Conservation (phyloP, 1,140 invertebrate species). For the Chelonus insularis region DNA sequence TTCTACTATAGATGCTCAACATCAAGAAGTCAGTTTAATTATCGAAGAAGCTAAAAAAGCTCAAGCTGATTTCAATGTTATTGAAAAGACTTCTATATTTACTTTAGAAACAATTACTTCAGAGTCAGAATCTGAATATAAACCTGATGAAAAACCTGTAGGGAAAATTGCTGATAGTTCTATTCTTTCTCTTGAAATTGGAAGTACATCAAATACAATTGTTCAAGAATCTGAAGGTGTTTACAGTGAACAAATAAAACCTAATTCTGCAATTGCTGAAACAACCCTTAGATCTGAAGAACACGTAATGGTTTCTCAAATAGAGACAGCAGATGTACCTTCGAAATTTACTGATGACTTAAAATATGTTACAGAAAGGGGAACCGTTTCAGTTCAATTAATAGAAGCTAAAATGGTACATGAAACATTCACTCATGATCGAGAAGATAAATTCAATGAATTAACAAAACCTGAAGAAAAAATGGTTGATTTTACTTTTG, state of each 20-base stretch:
- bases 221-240: conserved; percentile 65
- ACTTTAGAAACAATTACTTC: conserved; percentile 62
- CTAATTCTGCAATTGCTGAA: conserved; percentile 59
- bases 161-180: conserved; percentile 59
- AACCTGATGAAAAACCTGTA: conserved; percentile 48
- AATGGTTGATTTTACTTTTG: conserved; percentile 50
- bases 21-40: conserved; percentile 63
- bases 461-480: conserved; percentile 45
- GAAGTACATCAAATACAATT: conserved; percentile 58
- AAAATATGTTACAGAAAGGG: conserved; percentile 62
- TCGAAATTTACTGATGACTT: conserved; percentile 59
- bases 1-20: conserved; percentile 63
- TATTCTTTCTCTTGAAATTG: conserved; percentile 62
- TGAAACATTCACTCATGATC: conserved; percentile 61
- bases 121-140: conserved; percentile 65
- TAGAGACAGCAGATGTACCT: conserved; percentile 62
- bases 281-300: conserved; percentile 60
- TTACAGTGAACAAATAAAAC: conserved; percentile 51
- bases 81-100: conserved; percentile 64
- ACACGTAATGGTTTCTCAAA: conserved; percentile 61
- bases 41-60: conserved; percentile 55
- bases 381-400: conserved; percentile 56
- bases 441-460: conserved; percentile 55
- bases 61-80: conserved; percentile 62
- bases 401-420: conserved; percentile 65